Percentiles rank a stretch among this genome's conserved stretches.
Evolutionary conservation across 2,888 invertebrate genomes (phyloP).

Genomic region (Ptilodon capucinus): DNA sequence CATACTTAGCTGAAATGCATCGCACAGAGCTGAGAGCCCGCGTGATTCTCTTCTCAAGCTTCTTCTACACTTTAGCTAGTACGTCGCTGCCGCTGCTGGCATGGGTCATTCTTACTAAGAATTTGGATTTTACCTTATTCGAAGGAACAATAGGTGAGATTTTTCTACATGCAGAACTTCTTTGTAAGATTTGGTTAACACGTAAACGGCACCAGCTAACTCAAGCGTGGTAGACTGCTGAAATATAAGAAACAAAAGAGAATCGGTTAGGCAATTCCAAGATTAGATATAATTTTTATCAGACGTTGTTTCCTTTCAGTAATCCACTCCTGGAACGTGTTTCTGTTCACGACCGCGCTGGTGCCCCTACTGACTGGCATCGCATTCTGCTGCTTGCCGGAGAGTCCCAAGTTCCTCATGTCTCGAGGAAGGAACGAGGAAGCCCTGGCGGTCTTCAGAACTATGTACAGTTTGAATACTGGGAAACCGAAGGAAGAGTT

Average conservation of each 20-base stretch:
- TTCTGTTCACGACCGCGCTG: conserved; percentile 81
- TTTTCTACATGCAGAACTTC: not conserved
- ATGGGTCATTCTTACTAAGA: conserved; percentile 86
- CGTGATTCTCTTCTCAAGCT: conserved; percentile 85
- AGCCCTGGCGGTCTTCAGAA: conserved; percentile 84
- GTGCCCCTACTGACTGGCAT: conserved; percentile 86
- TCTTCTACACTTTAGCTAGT: conserved; percentile 85
- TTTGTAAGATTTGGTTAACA: no score
- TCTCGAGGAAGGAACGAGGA: conserved; percentile 85
- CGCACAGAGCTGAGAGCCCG: conserved; percentile 84
- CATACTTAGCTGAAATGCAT: conserved; percentile 89
- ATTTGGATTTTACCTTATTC: conserved; percentile 74
- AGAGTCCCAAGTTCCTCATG: conserved; percentile 91
- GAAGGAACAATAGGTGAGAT: conserved; percentile 52
- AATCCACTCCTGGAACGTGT: conserved; percentile 84
- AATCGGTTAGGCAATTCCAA: no score
- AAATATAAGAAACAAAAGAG: no score
- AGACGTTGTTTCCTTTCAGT: no score
- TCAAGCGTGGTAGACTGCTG: no score
- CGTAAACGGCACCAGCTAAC: no score
- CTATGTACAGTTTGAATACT: conserved; percentile 86
- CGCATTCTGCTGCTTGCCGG: conserved; percentile 84
- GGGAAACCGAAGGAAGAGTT: conserved; percentile 83
- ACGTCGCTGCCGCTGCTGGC: conserved; percentile 87
- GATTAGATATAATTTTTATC: not conserved